Conservation (phyloP, 1,140 invertebrate genomes). For the Frieseomelitta varia region DNA sequence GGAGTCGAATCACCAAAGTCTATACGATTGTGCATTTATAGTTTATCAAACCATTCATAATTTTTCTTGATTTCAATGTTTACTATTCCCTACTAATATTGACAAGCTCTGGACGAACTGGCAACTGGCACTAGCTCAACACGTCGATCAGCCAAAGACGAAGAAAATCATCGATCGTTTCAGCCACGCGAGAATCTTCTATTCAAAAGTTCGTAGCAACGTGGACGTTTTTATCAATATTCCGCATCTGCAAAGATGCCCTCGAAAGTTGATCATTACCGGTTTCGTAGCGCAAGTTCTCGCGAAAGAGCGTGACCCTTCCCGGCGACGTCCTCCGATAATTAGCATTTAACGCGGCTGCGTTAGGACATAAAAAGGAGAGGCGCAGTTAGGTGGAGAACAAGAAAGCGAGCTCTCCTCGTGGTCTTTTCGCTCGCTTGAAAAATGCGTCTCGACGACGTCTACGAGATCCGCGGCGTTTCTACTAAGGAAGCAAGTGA, state of each 20-base stretch:
- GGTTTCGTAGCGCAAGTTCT: neutral
- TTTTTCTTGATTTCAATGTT: no score
- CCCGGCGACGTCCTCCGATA: constrained; percentile 48
- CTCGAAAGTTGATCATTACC: neutral
- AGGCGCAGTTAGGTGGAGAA: constrained; percentile 29
- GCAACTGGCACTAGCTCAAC: no score
- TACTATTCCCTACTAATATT: no score
- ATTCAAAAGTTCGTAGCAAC: no score
- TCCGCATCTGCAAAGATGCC: neutral
- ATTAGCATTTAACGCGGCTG: constrained; percentile 66
- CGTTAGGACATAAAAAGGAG: neutral
- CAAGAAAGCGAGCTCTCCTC: constrained; percentile 40
- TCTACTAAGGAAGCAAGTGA: constrained; percentile 27
- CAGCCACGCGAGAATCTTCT: no score
- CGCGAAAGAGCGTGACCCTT: neutral
- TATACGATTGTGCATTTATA: no score
- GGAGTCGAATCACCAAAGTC: no score
- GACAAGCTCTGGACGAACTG: no score
- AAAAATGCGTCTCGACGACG: constrained; percentile 42
- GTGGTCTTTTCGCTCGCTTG: constrained; percentile 32
- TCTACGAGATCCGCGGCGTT: constrained; percentile 30
- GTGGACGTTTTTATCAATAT: no score
- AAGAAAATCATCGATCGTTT: no score
- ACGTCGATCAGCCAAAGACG: no score
- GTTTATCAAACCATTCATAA: no score